Percentiles rank a stretch among this genome's conserved stretches.
phyloP scores from a whole-genome alignment of 2,888 invertebrate species.

The Drosophila fulvimacula region DNA sequence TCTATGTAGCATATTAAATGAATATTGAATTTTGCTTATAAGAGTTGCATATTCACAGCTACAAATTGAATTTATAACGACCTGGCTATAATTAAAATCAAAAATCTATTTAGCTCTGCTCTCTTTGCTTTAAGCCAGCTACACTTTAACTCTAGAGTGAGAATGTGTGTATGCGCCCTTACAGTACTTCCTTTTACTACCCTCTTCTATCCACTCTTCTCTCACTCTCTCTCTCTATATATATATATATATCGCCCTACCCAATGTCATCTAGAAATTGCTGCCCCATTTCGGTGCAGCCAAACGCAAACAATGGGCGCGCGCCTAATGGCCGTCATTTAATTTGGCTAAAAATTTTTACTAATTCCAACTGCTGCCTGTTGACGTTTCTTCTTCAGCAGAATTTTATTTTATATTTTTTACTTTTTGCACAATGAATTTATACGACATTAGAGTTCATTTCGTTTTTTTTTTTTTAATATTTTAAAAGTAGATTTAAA shows the following conservation, averaged over 20 bases:
- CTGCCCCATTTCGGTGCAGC: constrained; percentile 51
- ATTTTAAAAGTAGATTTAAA: constrained; percentile 68
- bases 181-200: neutral
- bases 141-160: neutral
- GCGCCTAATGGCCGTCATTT: constrained; percentile 62
- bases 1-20: neutral
- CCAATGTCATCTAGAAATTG: constrained; percentile 39
- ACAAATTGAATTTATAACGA: neutral
- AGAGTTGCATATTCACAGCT: neutral
- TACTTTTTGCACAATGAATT: constrained; percentile 50
- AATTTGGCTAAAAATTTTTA: constrained; percentile 72
- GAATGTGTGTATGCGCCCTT: neutral
- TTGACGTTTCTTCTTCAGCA: constrained; percentile 29
- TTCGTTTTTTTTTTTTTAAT: constrained; percentile 59
- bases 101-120: neutral
- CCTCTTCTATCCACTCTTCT: neutral
- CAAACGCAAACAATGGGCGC: constrained; percentile 58
- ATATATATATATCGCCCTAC: no score
- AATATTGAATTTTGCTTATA: neutral
- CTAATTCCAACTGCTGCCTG: constrained; percentile 51
- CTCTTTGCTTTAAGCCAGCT: constrained; percentile 1
- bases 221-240: neutral
- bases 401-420: constrained; percentile 14
- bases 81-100: neutral
- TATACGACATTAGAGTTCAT: constrained; percentile 50